phyloP scores from a whole-genome alignment of 2,888 invertebrate species.

The Zaprionus obscuricornis region DNA sequence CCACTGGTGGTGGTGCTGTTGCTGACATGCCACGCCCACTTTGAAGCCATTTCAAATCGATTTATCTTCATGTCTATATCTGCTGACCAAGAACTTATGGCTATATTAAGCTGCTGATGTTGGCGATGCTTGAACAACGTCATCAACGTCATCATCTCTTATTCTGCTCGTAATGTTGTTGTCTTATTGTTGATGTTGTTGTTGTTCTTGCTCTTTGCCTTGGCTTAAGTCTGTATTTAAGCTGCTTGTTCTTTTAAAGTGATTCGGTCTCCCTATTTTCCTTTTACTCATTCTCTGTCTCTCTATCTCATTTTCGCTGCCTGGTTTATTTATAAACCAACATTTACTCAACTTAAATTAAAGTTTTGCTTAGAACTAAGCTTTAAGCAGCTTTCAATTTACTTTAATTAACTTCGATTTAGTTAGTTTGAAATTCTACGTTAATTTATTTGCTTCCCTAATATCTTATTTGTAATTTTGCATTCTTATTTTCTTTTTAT shows the following conservation, averaged over 20 bases:
- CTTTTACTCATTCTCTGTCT: no score
- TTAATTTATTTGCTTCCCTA: not conserved
- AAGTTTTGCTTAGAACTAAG: constrained; percentile 8
- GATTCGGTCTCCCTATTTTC: not conserved
- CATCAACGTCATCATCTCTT: constrained; percentile 39
- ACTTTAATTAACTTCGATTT: no score
- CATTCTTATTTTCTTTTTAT: constrained; percentile 1
- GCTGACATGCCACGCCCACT: constrained; percentile 15
- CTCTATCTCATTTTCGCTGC: not conserved
- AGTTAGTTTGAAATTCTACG: no score
- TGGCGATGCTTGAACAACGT: constrained; percentile 35
- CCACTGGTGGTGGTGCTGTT: no score
- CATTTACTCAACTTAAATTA: no score
- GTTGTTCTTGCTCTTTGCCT: not conserved
- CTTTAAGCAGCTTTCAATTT: constrained; percentile 7
- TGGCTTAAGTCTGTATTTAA: constrained; percentile 17
- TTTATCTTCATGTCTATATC: constrained; percentile 69
- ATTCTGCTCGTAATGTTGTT: constrained; percentile 1
- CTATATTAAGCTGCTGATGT: constrained; percentile 52
- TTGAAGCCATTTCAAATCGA: constrained; percentile 80
- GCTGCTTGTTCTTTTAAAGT: constrained; percentile 45
- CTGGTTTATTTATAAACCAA: not conserved
- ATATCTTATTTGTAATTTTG: constrained; percentile 24
- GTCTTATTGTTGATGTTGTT: no score
- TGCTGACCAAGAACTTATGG: constrained; percentile 61